Evolutionary conservation across 2,797 vertebrate genomes (phyloP).

Genomic region (Pampus argenteus): DNA sequence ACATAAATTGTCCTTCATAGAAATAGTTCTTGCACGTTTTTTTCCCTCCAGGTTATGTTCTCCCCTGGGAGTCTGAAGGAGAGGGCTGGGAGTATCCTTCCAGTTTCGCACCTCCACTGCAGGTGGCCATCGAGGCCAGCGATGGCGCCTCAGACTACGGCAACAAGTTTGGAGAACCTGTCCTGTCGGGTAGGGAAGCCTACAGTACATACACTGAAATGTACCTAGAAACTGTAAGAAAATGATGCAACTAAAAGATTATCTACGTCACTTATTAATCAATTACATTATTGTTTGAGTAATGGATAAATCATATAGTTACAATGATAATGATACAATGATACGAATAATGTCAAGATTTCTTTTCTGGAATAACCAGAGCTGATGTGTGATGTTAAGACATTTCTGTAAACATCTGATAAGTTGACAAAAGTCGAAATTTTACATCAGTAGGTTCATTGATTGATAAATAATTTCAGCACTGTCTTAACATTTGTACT

Average conservation of each 20-base stretch:
- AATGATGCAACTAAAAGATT: background rate
- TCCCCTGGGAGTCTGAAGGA: conserved; percentile 93
- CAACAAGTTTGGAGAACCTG: conserved; percentile 95
- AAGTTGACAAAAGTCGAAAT: background rate
- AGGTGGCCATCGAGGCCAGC: conserved; percentile 92
- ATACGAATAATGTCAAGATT: background rate
- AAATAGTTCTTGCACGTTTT: background rate
- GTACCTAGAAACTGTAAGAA: too few relatives aligned
- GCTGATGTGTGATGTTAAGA: background rate
- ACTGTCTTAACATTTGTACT: background rate
- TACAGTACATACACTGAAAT: fast-evolving
- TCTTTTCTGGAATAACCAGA: background rate
- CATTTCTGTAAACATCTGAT: background rate
- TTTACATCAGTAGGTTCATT: background rate
- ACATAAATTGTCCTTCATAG: background rate
- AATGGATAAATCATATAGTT: background rate
- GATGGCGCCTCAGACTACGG: conserved; percentile 95
- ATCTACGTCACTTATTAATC: background rate
- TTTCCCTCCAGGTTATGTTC: conserved; percentile 85
- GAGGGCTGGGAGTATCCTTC: conserved; percentile 86
- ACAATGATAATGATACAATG: too few relatives aligned
- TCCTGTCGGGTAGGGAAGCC: conserved; percentile 85
- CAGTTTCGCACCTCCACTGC: conserved; percentile 90
- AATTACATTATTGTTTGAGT: background rate
- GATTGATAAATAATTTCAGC: background rate